Percentiles rank a stretch among this genome's conserved stretches.
Evolutionary conservation across 2,797 vertebrate genomes (phyloP).

Genomic region (Podargus strigoides): DNA sequence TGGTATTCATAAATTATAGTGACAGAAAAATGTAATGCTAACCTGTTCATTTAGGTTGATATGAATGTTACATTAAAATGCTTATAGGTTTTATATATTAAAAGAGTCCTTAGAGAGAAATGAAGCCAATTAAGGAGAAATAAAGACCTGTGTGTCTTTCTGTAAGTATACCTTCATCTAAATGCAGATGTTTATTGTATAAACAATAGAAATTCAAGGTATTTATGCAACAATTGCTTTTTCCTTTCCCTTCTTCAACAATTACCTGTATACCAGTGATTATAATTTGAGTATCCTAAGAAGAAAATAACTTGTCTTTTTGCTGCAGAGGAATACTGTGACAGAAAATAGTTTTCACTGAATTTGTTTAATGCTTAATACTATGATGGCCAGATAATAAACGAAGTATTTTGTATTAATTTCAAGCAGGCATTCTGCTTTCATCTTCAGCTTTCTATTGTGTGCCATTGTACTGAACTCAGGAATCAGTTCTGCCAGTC

Average conservation of each 20-base stretch:
- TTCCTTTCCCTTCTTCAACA: background rate
- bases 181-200: background rate
- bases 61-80: conserved; percentile 29
- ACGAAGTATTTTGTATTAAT: background rate
- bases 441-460: background rate
- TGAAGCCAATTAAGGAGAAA: conserved; percentile 35
- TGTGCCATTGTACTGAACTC: background rate
- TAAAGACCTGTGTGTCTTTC: background rate
- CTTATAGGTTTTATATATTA: conserved; percentile 29
- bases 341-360: background rate
- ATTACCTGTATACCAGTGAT: background rate
- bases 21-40: conserved; percentile 8
- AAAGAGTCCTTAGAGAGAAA: background rate
- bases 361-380: background rate
- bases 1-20: conserved; percentile 1
- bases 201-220: conserved; percentile 2
- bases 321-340: background rate
- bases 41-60: conserved; percentile 5
- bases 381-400: background rate
- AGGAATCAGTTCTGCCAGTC: background rate
- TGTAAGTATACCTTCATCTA: background rate
- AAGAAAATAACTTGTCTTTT: background rate
- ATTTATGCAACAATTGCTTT: conserved; percentile 9
- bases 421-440: background rate
- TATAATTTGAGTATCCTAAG: background rate